Evolutionary conservation across 2,113 vertebrate genomes (phyloP).

Genomic region (Phaethon lepturus): DNA sequence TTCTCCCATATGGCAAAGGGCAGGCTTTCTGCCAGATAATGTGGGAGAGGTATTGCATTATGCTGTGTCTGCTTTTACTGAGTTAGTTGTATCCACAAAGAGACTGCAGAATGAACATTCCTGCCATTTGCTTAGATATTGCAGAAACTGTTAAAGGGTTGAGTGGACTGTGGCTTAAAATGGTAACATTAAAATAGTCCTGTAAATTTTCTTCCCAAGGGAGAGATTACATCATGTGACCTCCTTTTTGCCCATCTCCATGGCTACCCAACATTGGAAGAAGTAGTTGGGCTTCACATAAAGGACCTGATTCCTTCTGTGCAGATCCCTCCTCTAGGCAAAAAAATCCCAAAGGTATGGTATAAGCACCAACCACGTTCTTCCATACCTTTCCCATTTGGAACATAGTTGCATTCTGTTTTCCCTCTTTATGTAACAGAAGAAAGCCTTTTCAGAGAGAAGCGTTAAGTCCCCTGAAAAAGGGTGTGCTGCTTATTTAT

Average conservation of each 20-base stretch:
- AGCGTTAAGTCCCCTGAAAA: neutral
- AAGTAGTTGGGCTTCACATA: constrained; percentile 80
- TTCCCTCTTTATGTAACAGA: neutral
- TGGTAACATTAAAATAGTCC: neutral
- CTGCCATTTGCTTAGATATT: neutral
- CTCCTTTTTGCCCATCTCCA: constrained; percentile 86
- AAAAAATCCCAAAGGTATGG: constrained; percentile 82
- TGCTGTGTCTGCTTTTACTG: neutral
- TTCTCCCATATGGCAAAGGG: neutral
- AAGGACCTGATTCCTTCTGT: constrained; percentile 87
- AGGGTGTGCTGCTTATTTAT: neutral
- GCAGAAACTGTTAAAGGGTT: neutral
- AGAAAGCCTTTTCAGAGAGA: neutral
- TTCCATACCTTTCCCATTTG: neutral
- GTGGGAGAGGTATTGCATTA: neutral
- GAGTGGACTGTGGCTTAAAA: neutral
- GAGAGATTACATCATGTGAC: constrained; percentile 85
- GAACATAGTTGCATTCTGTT: neutral
- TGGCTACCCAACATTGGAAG: constrained; percentile 79
- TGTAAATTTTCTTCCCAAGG: constrained; percentile 72
- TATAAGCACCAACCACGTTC: neutral
- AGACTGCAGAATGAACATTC: neutral
- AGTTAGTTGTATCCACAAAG: neutral
- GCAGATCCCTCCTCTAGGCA: constrained; percentile 81
- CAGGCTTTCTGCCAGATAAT: neutral